Conservation (phyloP, 2,113 vertebrate genomes). For the Hypanus sabinus region DNA sequence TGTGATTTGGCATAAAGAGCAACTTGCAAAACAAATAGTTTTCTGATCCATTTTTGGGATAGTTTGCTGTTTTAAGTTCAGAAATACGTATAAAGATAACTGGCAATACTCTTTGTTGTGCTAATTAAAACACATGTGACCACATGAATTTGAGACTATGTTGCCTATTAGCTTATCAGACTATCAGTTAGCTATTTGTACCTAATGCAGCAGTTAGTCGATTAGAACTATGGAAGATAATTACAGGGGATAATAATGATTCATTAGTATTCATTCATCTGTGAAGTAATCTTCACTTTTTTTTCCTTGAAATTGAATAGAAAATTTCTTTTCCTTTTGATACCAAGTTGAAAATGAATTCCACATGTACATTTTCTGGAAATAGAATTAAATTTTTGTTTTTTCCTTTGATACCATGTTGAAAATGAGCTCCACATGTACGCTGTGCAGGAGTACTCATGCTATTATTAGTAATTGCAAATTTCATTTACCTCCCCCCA, state of each 20-base stretch:
- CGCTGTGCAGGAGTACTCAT: neutral
- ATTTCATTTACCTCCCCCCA: neutral
- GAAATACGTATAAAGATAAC: neutral
- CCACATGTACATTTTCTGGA: neutral
- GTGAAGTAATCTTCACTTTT: neutral
- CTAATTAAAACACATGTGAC: constrained; percentile 24
- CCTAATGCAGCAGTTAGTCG: neutral
- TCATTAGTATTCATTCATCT: neutral
- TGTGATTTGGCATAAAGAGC: neutral
- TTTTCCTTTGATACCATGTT: constrained; percentile 13
- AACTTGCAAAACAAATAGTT: neutral
- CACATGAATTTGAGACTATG: neutral
- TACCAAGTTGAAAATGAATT: neutral
- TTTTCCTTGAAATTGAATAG: neutral
- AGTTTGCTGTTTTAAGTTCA: neutral
- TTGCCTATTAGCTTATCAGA: neutral
- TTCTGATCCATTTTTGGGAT: neutral
- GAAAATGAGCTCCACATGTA: neutral
- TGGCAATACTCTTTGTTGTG: neutral
- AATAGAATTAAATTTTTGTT: neutral
- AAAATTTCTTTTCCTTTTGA: constrained; percentile 8
- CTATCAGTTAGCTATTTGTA: neutral
- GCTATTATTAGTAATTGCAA: neutral
- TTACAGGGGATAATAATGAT: neutral
- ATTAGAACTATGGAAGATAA: neutral